Evolutionary conservation across 2,888 invertebrate genomes (phyloP), one percentile per base, ranked within the genome.

Genomic region (Monoplex corrugatus): DNA sequence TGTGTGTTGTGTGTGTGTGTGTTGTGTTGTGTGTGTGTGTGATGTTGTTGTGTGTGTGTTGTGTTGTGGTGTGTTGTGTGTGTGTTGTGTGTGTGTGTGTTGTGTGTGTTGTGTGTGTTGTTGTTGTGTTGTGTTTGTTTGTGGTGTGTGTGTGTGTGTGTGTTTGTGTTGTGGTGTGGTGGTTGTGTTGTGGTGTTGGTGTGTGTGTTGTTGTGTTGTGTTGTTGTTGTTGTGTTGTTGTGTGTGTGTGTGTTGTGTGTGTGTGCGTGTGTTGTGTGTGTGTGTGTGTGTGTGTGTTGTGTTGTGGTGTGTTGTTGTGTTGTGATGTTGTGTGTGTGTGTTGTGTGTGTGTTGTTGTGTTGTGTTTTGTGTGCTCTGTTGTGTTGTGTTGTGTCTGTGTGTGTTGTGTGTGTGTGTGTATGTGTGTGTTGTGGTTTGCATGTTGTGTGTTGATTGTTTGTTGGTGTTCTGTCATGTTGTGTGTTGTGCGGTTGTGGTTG

Each of bases 191-290:
- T 50, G 50, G 8, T n/a, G n/a, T n/a, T n/a, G n/a, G n/a, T n/a
- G n/a, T n/a, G n/a, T n/a, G 50, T 72, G 13, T 19, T 72, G 72
- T 72, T 28, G 8, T 72, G 72, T 72, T 28, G 8, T 72, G 72
- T 72, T 28, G 8, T n/a, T n/a, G n/a, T n/a, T 72, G 72, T 28
- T 28, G 72, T 72, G 72, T 72, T 28, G n/a, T 72, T 10, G 8
- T 28, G n/a, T 72, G 72, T n/a, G n/a, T n/a, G n/a, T n/a, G 72
- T 72, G 72, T 72, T 8, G n/a, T 72, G 72, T 72, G n/a, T n/a
- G n/a, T 28, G 72, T 72, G 72, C 28, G n/a, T 32, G 72, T 72
- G 72, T 72, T 28, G 72, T 72, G 72, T 28, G n/a, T n/a, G n/a
- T n/a, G n/a, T n/a, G n/a, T n/a, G n/a, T n/a, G n/a, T n/a, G n/a